Base-by-base conservation (phyloP, 2,888 invertebrate species). In the Gerosis bhagava region DNA sequence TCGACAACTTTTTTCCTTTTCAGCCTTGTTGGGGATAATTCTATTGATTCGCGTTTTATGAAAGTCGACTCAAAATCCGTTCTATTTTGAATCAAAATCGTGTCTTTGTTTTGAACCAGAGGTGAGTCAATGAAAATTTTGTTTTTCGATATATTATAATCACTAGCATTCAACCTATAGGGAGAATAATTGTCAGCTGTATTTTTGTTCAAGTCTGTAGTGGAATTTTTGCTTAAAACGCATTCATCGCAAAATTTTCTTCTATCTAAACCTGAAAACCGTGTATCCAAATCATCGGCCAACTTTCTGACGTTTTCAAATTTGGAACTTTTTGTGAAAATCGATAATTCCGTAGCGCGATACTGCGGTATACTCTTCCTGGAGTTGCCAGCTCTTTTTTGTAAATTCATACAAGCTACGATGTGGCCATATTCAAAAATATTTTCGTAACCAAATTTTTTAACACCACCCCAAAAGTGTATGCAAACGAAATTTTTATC, bases 361-460 rank as follows among this genome's bases (percentile, higher is more conserved):
- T 91, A 91, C 19, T 90, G 87, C 0, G 90, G 90, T 63, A 93
- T 88, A 56, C 72, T 82, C 53, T 77, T 82, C 42, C 82, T 80
- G 2, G 86, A 74, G 50, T 89, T 87, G 61, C 89, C 86, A 72
- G 76, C 68, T 26, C 91, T 76, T 79, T 91, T 91, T 67, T 92
- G 90, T 42, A 95, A 86, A 89, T 95, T 95, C 10, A 84, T 83
- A 59, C 91, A 90, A 1, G 90, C 86, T 1, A 94, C 72, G 5
- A 91, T 62, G 50, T 91, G 89, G 0, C 93, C 92, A 0, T 82
- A 80, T 21, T 90, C 87, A 3, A 94, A 62, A 12, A 92, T 73
- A 51, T 92, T 93, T 53, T 87, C 78, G 49, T 72, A 89, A 0
- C 89, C 89, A 53, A 81, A 83, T 51, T 89, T 86, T 57, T 78